Conservation (phyloP, 2,797 vertebrate genomes). For the Avahi laniger region DNA sequence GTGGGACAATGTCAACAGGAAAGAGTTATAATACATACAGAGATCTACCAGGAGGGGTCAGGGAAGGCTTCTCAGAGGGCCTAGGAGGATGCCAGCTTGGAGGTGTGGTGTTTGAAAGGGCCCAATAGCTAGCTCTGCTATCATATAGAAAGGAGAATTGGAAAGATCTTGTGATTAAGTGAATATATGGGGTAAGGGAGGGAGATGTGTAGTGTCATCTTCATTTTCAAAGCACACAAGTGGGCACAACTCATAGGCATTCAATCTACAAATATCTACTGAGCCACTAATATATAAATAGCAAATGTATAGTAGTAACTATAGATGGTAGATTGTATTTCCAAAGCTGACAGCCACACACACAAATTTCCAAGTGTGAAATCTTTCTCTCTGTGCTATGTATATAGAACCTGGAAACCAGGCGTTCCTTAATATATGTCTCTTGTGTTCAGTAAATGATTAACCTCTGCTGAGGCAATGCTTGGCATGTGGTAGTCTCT, state of each 20-base stretch:
- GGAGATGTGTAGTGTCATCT: neutral
- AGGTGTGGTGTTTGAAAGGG: conserved; percentile 3
- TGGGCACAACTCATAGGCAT: neutral
- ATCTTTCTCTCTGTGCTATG: neutral
- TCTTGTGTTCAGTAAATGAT: neutral
- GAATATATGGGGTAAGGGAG: neutral
- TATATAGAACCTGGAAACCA: neutral
- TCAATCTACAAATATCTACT: neutral
- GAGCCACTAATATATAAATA: conserved; percentile 7
- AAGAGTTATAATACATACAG: neutral
- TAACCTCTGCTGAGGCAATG: neutral
- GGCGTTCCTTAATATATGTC: neutral
- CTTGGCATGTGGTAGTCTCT: neutral
- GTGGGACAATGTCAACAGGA: neutral
- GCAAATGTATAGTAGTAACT: neutral
- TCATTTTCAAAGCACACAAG: conserved; percentile 1
- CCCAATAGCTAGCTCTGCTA: neutral
- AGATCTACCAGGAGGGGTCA: neutral
- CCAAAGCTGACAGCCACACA: neutral
- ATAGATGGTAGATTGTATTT: neutral
- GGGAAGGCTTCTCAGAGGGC: neutral
- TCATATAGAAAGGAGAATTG: neutral
- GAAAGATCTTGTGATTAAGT: neutral
- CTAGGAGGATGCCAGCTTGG: neutral
- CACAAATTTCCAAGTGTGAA: conserved; percentile 19